These are phyloP conservation scores for Pantherophis alleghaniensis DNA, from an alignment of 2,797 vertebrate genomes.

Conservation along the genomic window DNA sequence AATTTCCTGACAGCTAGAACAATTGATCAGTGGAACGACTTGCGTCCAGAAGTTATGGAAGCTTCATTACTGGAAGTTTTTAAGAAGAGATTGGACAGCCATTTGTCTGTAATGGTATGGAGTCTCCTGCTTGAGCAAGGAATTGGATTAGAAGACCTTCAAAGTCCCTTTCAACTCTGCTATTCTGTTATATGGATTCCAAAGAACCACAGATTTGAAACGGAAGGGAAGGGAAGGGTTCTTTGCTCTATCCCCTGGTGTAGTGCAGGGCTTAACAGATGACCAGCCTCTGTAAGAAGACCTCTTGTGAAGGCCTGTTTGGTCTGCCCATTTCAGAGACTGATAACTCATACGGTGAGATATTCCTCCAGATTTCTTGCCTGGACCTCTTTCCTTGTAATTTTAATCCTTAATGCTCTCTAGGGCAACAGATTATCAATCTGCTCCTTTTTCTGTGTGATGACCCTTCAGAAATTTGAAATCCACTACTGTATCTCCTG, in stretches of 20 bases:
- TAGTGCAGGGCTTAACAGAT: not conserved
- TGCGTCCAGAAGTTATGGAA: no score
- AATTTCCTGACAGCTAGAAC: no score
- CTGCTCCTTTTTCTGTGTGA: not conserved
- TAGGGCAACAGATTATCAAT: not conserved
- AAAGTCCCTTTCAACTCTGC: no score
- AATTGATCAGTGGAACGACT: no score
- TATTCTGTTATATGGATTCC: not conserved
- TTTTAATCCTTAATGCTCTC: not conserved
- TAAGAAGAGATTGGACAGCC: no score
- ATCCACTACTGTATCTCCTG: not conserved
- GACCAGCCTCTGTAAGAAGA: not conserved
- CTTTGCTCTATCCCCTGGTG: not conserved
- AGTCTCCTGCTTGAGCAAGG: no score
- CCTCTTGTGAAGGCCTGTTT: not conserved
- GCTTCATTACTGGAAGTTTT: no score
- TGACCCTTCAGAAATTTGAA: not conserved
- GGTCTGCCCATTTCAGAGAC: not conserved
- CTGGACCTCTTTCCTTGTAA: not conserved
- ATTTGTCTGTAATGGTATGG: no score
- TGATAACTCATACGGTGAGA: not conserved
- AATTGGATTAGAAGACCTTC: no score
- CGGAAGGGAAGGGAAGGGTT: not conserved
- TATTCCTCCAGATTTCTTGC: not conserved
- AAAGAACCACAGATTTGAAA: not conserved